phyloP scores from a whole-genome alignment of 2,113 vertebrate genomes.

The human (Homo sapiens) region DNA sequence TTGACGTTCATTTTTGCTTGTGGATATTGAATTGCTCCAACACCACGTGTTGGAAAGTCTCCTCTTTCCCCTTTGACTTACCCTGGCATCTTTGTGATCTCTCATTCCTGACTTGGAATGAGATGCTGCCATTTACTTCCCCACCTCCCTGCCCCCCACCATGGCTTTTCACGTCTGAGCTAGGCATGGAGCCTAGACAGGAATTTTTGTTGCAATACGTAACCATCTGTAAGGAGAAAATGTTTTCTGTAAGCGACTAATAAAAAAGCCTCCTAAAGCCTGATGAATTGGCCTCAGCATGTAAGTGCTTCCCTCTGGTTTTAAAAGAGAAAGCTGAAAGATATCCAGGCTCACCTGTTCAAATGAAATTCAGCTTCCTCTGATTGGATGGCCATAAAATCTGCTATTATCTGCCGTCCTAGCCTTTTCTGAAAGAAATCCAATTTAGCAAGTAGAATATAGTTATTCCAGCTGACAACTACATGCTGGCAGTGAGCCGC shows the following conservation, averaged over 20 bases:
- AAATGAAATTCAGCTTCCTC: slow-evolving; percentile 69
- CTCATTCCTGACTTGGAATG: not conserved
- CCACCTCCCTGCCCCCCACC: fast-evolving
- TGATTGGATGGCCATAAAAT: slow-evolving; percentile 61
- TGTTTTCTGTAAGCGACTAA: slow-evolving; percentile 64
- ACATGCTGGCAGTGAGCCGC: not conserved
- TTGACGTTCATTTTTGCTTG: not conserved
- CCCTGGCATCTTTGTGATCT: not conserved
- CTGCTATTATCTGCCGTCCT: slow-evolving; percentile 44
- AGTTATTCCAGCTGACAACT: slow-evolving; percentile 59
- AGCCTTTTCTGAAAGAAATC: slow-evolving; percentile 61
- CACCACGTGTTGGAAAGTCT: not conserved
- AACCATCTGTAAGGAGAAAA: slow-evolving; percentile 23
- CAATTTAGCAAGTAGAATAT: slow-evolving; percentile 53
- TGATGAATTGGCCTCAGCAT: slow-evolving; percentile 68
- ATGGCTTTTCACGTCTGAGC: not conserved
- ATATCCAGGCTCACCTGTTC: slow-evolving; percentile 61
- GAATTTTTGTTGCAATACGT: slow-evolving; percentile 1
- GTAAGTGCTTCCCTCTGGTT: slow-evolving; percentile 69
- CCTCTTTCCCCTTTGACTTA: not conserved
- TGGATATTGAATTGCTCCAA: not conserved
- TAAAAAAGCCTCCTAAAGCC: slow-evolving; percentile 71
- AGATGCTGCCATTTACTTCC: not conserved
- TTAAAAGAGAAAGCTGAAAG: slow-evolving; percentile 48
- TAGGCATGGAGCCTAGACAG: not conserved